Base-by-base conservation (phyloP, 2,888 invertebrate species). In the Pollenia angustigena region DNA sequence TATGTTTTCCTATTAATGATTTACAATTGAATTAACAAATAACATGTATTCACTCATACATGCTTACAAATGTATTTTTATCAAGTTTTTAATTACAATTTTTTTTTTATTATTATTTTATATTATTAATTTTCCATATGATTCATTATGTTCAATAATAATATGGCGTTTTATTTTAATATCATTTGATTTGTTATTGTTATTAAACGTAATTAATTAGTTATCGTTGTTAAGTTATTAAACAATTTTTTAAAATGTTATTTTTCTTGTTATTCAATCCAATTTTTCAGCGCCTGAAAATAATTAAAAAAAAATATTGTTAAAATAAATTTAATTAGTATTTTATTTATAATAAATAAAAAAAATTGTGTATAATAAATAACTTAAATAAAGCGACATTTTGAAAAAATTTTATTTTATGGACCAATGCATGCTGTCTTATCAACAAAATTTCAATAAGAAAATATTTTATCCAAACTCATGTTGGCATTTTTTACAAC, bases 11-110 rank as follows among this genome's bases (percentile, higher is more conserved):
- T 74, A 12, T 32, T 74, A 74, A 74, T 80, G 62, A 71, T 44
- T 71, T 54, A 16, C 58, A 62, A 80, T 80, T 71, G 71, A 52
- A 71, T 79, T 32, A 50, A 42, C 11, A 54, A 54, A 64, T 58
- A 60, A 50, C 44, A 50, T 50, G 44, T 56, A 14, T 50, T 46
- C 40, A 23, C 6, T 11, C 66, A 56, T 48, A 14, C 11, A 46
- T 23, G 0, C 42, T 42, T 58, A 50, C 48, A 50, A 74, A 66
- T 66, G 9, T 10, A 12, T 18, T 42, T 75, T 81, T 66, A 23
- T 32, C 74, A 50, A 58, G 16, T 56, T 58, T 44, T 48, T 32
- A 74, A 66, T 74, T 58, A 75, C 58, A 58, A 66, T 66, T 74
- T 81, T 52, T 50, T 66, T 44, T n/a, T 52, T 32, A 32, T 32